These are phyloP conservation scores for Anolis sagrei DNA, from an alignment of 2,113 vertebrate species.

Conservation along the genomic window DNA sequence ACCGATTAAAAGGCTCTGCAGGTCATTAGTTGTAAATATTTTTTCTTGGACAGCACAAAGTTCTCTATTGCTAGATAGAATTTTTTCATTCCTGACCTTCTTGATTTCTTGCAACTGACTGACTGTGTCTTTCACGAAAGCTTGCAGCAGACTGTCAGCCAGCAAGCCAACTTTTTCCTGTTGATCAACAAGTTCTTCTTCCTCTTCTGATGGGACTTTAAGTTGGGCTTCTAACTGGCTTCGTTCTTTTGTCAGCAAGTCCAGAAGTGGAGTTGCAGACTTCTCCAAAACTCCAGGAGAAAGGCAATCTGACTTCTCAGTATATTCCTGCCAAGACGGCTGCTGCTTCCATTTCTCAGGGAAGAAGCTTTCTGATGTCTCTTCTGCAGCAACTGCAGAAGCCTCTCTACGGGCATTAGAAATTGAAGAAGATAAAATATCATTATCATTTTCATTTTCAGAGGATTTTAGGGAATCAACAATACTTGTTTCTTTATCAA, in stretches of 20 bases:
- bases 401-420: constrained; percentile 49
- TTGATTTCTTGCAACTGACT: constrained; percentile 86
- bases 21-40: constrained; percentile 58
- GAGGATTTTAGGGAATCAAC: constrained; percentile 63
- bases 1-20: constrained; percentile 77
- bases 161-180: constrained; percentile 78
- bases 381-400: constrained; percentile 49
- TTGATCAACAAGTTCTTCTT: constrained; percentile 66
- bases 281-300: constrained; percentile 62
- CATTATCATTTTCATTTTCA: constrained; percentile 60
- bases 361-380: constrained; percentile 63
- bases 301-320: constrained; percentile 67
- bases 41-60: constrained; percentile 68
- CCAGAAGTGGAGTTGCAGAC: constrained; percentile 77
- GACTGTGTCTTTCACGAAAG: constrained; percentile 86
- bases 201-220: constrained; percentile 62
- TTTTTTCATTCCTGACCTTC: constrained; percentile 87
- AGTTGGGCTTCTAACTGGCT: constrained; percentile 76
- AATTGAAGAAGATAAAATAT: constrained; percentile 47
- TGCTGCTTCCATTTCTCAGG: constrained; percentile 73
- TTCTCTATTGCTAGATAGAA: constrained; percentile 80
- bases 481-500: constrained; percentile 56
- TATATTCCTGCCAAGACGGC: constrained; percentile 64
- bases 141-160: constrained; percentile 84
- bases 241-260: constrained; percentile 80